Base-by-base conservation (phyloP, 92 coral and sea anemone genomes). In the Paragorgia papillata region DNA sequence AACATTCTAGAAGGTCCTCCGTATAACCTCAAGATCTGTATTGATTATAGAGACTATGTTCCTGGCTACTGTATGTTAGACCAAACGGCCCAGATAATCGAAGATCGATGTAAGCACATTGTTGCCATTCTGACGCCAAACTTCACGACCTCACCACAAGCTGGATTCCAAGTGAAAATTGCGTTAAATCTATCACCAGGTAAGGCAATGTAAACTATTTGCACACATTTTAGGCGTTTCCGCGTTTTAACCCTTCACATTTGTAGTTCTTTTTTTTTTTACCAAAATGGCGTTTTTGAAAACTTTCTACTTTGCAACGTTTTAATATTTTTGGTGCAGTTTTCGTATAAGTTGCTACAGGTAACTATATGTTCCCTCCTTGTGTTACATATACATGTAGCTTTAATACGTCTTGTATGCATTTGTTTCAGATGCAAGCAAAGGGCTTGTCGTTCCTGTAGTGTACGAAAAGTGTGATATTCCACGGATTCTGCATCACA, bases 151-250 rank as follows among this genome's bases (percentile, higher is more conserved):
- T 86, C 86, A 14, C 69, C 81, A 41, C 80, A 79, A 31, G 92
- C 98, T 51, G 95, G 88, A 64, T 89, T 79, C 43, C 90, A 91
- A 63, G 95, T 91, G 9, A 84, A 87, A 39, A 74, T 94, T 75
- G 98, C 91, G 17, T 60, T 94, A 1, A 62, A 62, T 37, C 64
- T 89, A 31, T 94, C 98, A 10, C 95, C 90, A 89, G 98, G 98
- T 94, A 31, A 78, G 62, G 3, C 15, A 8, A 4, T 4, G 6
- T 37, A 37, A 37, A 37, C 43, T 37, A 10, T 4, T 4, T 10
- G 43, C 10, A 37, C 4, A 37, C 43, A 4, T 37, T 37, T 4
- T 4, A 37, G 43, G 4, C 4, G 10, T 10, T 37, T 10, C 10
- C 43, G 10, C 10, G 43, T 4, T 37, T 37, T 4, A 10, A 10